phyloP scores from a whole-genome alignment of 2,797 vertebrate species.

The Ctenosaura bakeri region DNA sequence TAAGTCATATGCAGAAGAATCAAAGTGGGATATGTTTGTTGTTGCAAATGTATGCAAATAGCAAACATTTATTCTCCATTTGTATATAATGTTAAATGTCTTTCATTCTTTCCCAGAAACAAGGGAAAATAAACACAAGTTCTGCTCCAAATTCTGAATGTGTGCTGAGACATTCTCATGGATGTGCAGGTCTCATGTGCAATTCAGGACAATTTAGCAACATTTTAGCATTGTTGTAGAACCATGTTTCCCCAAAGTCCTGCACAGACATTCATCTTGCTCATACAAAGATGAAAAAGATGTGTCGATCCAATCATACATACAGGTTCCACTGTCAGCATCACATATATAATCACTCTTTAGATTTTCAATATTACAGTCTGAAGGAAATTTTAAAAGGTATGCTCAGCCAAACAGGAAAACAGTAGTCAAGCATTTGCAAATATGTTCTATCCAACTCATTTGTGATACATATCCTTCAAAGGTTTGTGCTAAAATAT shows the following conservation, averaged over 20 bases:
- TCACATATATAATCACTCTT: background rate
- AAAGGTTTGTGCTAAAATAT: background rate
- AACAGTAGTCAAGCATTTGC: background rate
- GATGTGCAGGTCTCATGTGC: background rate
- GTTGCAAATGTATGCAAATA: slow-evolving; percentile 59
- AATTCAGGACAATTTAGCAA: background rate
- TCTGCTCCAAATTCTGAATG: background rate
- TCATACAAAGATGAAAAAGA: too few species aligned
- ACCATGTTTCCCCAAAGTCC: background rate
- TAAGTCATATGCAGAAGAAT: slow-evolving; percentile 45
- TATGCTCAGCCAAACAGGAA: too few species aligned
- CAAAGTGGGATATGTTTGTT: slow-evolving; percentile 46
- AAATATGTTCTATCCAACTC: background rate
- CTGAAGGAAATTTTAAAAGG: too few species aligned
- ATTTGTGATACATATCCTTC: background rate
- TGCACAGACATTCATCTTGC: background rate
- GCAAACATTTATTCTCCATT: slow-evolving; percentile 41
- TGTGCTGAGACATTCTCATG: slow-evolving; percentile 6
- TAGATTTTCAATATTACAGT: too few species aligned
- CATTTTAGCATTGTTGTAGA: background rate
- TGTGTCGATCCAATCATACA: background rate
- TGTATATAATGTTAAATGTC: slow-evolving; percentile 38
- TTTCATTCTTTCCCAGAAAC: slow-evolving; percentile 51
- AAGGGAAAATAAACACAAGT: slow-evolving; percentile 16
- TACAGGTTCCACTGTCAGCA: background rate